These are phyloP conservation scores for Chiloscyllium plagiosum DNA, from an alignment of 2,113 vertebrate species.

Conservation along the genomic window DNA sequence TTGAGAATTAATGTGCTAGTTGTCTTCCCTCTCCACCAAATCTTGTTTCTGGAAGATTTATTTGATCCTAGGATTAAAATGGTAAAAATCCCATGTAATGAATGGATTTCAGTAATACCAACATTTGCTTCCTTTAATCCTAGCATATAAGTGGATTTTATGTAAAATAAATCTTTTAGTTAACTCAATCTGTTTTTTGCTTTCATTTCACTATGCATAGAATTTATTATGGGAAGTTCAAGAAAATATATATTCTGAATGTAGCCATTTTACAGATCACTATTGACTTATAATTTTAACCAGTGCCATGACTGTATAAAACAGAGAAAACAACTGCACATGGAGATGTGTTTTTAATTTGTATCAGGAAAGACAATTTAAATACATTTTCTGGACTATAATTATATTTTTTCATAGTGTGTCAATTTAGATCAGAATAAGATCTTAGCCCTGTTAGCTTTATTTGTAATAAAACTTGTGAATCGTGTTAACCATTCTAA, in stretches of 20 bases:
- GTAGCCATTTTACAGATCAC: not conserved
- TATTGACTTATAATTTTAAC: not conserved
- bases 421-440: not conserved
- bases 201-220: not conserved
- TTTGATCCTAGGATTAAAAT: slow-evolving; percentile 38
- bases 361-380: not conserved
- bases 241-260: slow-evolving; percentile 6
- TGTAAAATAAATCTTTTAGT: not conserved
- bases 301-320: not conserved
- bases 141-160: slow-evolving; percentile 13
- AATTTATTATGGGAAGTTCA: not conserved
- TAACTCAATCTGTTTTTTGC: slow-evolving; percentile 9
- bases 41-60: slow-evolving; percentile 29
- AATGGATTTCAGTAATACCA: slow-evolving; percentile 8
- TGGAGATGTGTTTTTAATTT: not conserved
- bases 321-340: not conserved
- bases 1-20: not conserved
- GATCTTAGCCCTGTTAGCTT: not conserved
- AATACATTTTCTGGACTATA: not conserved
- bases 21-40: slow-evolving; percentile 31
- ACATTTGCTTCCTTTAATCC: slow-evolving; percentile 3
- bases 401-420: not conserved
- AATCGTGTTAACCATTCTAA: not conserved
- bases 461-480: not conserved
- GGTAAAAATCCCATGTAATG: slow-evolving; percentile 29